Conservation (phyloP, 2,797 vertebrate species). For the Tadarida brasiliensis region DNA sequence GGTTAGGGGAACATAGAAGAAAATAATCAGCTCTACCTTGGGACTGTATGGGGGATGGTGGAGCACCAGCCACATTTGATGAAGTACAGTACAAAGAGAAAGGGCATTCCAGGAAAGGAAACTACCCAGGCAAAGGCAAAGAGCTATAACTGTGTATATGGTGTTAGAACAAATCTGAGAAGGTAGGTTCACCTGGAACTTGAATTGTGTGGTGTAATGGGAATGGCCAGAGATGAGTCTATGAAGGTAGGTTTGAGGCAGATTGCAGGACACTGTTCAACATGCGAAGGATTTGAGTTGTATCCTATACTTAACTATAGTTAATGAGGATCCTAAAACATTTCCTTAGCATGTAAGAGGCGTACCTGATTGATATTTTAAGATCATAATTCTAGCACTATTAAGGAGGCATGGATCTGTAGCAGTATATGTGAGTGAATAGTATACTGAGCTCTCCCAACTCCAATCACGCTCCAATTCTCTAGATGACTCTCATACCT, state of each 20-base stretch:
- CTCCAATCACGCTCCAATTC: neutral
- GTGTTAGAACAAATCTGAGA: neutral
- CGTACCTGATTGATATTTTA: neutral
- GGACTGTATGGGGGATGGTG: neutral
- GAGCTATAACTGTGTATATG: neutral
- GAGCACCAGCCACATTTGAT: neutral
- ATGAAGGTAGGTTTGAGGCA: neutral
- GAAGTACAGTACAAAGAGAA: neutral
- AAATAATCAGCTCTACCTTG: neutral
- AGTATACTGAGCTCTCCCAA: neutral
- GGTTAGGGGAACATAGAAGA: neutral
- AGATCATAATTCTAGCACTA: neutral
- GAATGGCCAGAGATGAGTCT: neutral
- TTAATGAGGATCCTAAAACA: neutral
- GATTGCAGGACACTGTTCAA: neutral
- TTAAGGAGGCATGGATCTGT: neutral
- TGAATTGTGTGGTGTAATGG: neutral
- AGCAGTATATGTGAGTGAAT: neutral
- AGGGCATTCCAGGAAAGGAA: neutral
- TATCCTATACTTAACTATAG: neutral
- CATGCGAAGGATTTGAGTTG: neutral
- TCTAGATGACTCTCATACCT: neutral
- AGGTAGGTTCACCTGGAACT: neutral
- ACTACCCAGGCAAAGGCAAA: neutral
- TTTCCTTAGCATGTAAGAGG: neutral